These are phyloP conservation scores for human DNA, from an alignment of 2,113 vertebrate genomes.

Conservation along the genomic window GRCh38 chr12:26065501-26066000, in stretches of 20 bases:
- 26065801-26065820: background rate
- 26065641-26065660: background rate
- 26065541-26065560: background rate
- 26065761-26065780: no score
- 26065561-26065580: background rate
- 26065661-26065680: background rate
- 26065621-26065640: background rate
- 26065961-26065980: background rate
- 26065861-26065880: background rate
- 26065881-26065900: background rate
- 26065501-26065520: background rate
- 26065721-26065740: background rate
- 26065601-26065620: background rate
- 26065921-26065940: background rate
- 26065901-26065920: background rate
- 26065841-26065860: background rate
- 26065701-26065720: background rate
- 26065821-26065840: background rate
- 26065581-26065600: no score
- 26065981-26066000: background rate
- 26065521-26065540: background rate
- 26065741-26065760: accelerated
- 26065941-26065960: background rate
- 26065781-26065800: background rate
- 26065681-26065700: background rate